Percentiles rank a stretch among this genome's conserved stretches.
Conservation (phyloP, 2,888 invertebrate genomes). For the Drosophila nigritarsus region DNA sequence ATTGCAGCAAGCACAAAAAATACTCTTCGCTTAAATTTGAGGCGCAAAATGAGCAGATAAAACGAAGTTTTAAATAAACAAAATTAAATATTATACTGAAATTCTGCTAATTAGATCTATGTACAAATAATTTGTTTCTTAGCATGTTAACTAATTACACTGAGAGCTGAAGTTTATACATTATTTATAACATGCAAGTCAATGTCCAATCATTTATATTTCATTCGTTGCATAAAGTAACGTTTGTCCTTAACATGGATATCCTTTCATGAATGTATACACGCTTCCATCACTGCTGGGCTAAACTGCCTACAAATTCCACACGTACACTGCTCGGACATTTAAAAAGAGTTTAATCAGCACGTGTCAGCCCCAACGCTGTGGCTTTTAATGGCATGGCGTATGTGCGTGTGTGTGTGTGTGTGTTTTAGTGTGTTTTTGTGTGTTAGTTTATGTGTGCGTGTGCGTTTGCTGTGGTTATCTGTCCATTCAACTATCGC, state of each 20-base stretch:
- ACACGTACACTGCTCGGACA: slow-evolving; percentile 44
- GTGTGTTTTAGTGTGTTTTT: neutral
- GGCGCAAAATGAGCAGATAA: no score
- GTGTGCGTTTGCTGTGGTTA: slow-evolving; percentile 28
- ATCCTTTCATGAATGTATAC: slow-evolving; percentile 23
- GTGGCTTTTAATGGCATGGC: slow-evolving; percentile 24
- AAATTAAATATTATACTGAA: neutral
- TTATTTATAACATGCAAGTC: neutral
- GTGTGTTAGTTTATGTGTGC: slow-evolving; percentile 8
- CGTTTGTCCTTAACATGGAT: neutral
- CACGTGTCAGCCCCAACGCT: slow-evolving; percentile 43
- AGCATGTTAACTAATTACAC: neutral
- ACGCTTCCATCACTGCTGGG: slow-evolving; percentile 10
- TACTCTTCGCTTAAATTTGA: slow-evolving; percentile 5
- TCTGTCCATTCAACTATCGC: slow-evolving; percentile 51
- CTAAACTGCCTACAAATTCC: slow-evolving; percentile 27
- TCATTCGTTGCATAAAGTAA: neutral
- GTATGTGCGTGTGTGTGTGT: slow-evolving; percentile 8
- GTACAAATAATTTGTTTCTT: neutral
- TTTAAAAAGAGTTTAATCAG: slow-evolving; percentile 71
- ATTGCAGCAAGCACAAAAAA: slow-evolving; percentile 18
- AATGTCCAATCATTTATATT: neutral
- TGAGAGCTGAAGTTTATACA: neutral
- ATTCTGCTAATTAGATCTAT: neutral
- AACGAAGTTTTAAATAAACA: no score